phyloP scores from a whole-genome alignment of 2,888 invertebrate species.

The Pseudolycoriella hygida region DNA sequence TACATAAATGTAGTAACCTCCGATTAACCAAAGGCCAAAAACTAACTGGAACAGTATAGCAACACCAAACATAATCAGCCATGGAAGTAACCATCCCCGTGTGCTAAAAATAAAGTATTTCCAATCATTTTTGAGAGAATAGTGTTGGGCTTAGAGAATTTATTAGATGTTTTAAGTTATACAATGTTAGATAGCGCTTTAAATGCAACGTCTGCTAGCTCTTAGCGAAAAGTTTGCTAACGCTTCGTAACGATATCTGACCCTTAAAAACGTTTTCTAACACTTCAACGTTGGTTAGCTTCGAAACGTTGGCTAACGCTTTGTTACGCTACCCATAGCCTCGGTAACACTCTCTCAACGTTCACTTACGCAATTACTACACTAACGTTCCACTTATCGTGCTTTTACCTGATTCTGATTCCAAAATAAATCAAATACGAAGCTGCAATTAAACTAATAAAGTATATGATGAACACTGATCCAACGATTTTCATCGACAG shows the following conservation, averaged over 20 bases:
- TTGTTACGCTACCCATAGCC: too few species aligned
- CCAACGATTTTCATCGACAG: conserved; percentile 53
- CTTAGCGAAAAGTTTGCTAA: not conserved
- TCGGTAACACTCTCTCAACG: too few species aligned
- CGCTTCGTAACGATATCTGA: too few species aligned
- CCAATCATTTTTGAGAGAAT: conserved; percentile 42
- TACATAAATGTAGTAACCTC: conserved; percentile 83
- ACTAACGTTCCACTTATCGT: too few species aligned
- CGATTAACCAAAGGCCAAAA: conserved; percentile 71
- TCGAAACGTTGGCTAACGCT: too few species aligned
- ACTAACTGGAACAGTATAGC: conserved; percentile 56
- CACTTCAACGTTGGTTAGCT: too few species aligned
- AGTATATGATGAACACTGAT: conserved; percentile 24
- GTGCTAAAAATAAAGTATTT: conserved; percentile 50
- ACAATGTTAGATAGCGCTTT: conserved; percentile 14
- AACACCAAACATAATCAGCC: conserved; percentile 50
- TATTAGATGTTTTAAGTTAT: too few species aligned
- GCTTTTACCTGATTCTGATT: conserved; percentile 22
- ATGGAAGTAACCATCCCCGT: conserved; percentile 66
- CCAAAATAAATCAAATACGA: conserved; percentile 29
- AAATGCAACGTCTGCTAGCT: too few species aligned
- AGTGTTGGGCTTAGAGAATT: too few species aligned
- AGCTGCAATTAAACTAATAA: conserved; percentile 30
- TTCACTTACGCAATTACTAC: too few species aligned
- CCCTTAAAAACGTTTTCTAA: too few species aligned